These are phyloP conservation scores for Ormyrus pomaceus DNA, from an alignment of 2,888 invertebrate genomes.

Conservation along the genomic window DNA sequence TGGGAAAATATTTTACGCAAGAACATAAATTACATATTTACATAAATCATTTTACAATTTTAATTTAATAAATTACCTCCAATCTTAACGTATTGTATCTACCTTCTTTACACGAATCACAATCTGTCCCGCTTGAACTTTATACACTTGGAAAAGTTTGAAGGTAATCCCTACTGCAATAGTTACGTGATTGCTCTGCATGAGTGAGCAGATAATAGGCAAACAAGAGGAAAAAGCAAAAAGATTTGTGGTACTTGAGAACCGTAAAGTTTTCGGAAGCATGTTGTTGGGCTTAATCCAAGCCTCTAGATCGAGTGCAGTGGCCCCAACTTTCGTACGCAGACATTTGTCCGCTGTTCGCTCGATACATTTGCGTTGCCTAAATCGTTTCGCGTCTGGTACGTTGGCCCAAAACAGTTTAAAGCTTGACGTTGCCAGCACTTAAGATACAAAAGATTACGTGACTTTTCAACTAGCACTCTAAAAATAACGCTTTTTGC, in stretches of 20 bases:
- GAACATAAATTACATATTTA: no score
- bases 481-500: conserved; percentile 15
- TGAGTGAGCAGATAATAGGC: neutral
- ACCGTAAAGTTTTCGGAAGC: conserved; percentile 43
- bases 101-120: no score
- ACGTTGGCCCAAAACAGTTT: conserved; percentile 10
- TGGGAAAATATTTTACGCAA: no score
- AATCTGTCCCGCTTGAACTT: no score
- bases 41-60: no score
- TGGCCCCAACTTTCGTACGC: neutral
- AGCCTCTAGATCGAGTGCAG: conserved; percentile 19
- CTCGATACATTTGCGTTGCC: conserved; percentile 39
- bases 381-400: conserved; percentile 38
- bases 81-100: no score
- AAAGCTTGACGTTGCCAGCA: conserved; percentile 32
- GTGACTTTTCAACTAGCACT: conserved; percentile 9
- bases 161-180: no score
- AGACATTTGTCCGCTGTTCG: conserved; percentile 13
- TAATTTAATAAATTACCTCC: no score
- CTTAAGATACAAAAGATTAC: conserved; percentile 11
- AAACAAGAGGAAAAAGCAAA: neutral
- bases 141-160: no score
- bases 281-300: conserved; percentile 48
- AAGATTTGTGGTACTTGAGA: conserved; percentile 13
- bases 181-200: neutral